A percentile compares a stretch with the other conserved stretches of the same genome.
These are phyloP conservation scores for Hermaeophaga mercurialis DNA, from an alignment of 2,888 invertebrate species.

Conservation along the genomic window DNA sequence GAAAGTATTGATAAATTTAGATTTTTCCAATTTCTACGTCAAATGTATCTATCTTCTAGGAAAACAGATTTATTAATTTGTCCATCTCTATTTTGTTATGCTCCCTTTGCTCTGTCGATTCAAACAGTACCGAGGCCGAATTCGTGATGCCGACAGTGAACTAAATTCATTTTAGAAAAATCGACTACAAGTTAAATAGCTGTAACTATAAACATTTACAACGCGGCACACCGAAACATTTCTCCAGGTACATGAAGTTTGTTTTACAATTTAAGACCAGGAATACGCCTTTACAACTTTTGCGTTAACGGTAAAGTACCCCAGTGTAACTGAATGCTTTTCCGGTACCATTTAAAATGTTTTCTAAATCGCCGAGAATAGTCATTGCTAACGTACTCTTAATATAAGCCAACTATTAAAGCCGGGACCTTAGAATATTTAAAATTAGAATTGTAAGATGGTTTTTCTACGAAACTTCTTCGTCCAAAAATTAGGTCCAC, in stretches of 20 bases:
- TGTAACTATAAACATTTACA: slow-evolving; percentile 31
- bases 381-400: too few species aligned
- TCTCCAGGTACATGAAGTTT: slow-evolving; percentile 27
- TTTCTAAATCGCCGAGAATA: too few species aligned
- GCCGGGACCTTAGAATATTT: too few species aligned
- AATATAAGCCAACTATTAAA: too few species aligned
- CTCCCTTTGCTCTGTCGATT: slow-evolving; percentile 36
- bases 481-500: too few species aligned
- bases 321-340: not conserved
- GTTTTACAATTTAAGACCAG: slow-evolving; percentile 19
- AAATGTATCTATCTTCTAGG: too few species aligned
- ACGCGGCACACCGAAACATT: slow-evolving; percentile 19
- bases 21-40: too few species aligned
- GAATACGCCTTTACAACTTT: slow-evolving; percentile 15
- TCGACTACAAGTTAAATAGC: slow-evolving; percentile 35
- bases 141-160: slow-evolving; percentile 40
- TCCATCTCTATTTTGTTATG: slow-evolving; percentile 21
- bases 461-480: too few species aligned
- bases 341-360: slow-evolving; percentile 2
- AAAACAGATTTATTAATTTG: too few species aligned
- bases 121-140: slow-evolving; percentile 39
- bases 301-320: slow-evolving; percentile 2
- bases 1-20: too few species aligned
- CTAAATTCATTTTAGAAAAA: slow-evolving; percentile 34
- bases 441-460: too few species aligned